phyloP scores from a whole-genome alignment of 2,797 vertebrate species.

The Manis javanica region DNA sequence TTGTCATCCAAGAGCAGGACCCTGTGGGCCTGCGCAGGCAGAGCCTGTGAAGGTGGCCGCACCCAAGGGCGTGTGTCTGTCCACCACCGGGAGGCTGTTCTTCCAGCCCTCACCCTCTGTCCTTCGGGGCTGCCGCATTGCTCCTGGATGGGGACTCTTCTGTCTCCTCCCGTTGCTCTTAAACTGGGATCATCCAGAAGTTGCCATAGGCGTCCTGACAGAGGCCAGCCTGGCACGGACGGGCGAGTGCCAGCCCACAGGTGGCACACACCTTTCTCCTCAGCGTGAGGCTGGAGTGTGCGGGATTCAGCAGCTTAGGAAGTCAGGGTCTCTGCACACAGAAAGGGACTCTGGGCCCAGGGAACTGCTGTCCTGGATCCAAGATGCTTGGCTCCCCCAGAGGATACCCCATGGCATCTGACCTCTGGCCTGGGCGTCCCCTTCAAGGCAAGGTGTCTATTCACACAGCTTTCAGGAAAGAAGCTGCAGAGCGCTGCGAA shows the following conservation, averaged over 20 bases:
- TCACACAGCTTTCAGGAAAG: neutral
- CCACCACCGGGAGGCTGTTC: too few species aligned
- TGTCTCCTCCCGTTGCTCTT: neutral
- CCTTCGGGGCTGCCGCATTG: neutral
- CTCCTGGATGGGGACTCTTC: neutral
- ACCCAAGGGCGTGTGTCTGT: neutral
- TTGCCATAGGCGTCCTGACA: neutral
- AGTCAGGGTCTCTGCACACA: neutral
- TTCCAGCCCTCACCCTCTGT: too few species aligned
- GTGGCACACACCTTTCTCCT: neutral
- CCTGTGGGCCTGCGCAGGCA: neutral
- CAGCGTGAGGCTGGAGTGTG: rapidly evolving
- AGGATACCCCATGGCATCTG: neutral
- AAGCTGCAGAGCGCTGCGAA: neutral
- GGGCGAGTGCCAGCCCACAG: rapidly evolving
- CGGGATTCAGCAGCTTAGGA: neutral
- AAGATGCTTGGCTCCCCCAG: neutral
- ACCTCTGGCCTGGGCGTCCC: neutral
- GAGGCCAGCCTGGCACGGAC: neutral
- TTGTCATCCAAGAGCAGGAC: neutral
- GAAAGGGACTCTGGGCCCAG: too few species aligned
- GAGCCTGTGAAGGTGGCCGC: rapidly evolving
- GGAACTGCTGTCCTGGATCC: neutral
- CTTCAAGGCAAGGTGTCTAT: neutral
- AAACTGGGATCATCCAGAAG: neutral